These are phyloP conservation scores for Scaptomyza reducta DNA, from an alignment of 2,888 invertebrate species.

Conservation along the genomic window DNA sequence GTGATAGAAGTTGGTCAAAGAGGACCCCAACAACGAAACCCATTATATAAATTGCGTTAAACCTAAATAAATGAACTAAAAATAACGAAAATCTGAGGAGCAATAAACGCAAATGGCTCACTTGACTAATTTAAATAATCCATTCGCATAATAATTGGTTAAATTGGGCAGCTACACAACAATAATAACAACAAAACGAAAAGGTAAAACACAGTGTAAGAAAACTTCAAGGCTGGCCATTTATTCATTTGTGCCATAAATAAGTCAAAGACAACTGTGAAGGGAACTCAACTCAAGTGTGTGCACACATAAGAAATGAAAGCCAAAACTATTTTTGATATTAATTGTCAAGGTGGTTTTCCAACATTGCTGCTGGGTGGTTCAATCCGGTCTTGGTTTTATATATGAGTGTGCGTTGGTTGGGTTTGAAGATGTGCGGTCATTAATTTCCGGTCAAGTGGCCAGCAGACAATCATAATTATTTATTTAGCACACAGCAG, in stretches of 20 bases:
- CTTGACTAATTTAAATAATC: not conserved
- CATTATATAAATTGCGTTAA: not conserved
- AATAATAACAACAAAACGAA: not conserved
- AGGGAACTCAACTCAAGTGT: slow-evolving; percentile 65
- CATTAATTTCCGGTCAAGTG: slow-evolving; percentile 79
- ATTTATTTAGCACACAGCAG: slow-evolving; percentile 74
- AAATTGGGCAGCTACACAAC: not conserved
- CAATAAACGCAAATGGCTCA: slow-evolving; percentile 1
- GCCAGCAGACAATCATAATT: slow-evolving; percentile 76
- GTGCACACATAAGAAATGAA: slow-evolving; percentile 59
- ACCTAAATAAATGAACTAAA: not conserved
- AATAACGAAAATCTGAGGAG: not conserved
- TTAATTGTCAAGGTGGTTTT: slow-evolving; percentile 63
- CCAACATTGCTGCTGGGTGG: not conserved
- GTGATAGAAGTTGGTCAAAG: not conserved
- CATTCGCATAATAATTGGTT: not conserved
- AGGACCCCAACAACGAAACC: not conserved
- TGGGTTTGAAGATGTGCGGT: slow-evolving; percentile 55
- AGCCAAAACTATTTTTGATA: slow-evolving; percentile 72
- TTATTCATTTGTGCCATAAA: slow-evolving; percentile 55
- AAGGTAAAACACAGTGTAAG: not conserved
- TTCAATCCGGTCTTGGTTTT: not conserved
- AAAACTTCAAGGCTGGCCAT: not conserved
- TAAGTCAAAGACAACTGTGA: slow-evolving; percentile 61
- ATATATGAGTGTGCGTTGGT: not conserved